phyloP scores from a whole-genome alignment of 2,888 invertebrate genomes.

The Heliconius sara region DNA sequence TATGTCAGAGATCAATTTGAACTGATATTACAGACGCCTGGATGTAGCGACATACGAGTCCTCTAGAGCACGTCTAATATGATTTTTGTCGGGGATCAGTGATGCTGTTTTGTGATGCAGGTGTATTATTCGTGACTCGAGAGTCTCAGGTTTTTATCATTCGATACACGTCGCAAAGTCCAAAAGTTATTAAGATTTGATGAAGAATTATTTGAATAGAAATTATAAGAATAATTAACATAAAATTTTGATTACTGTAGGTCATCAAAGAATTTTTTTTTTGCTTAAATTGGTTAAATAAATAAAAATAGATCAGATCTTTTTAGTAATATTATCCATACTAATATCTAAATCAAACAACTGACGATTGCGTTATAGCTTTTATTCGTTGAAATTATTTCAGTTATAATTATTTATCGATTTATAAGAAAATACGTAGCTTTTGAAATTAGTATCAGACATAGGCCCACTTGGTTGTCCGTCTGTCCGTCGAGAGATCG shows the following conservation, averaged over 20 bases:
- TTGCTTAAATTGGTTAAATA: no score
- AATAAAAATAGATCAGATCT: no score
- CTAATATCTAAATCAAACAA: neutral
- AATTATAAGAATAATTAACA: neutral
- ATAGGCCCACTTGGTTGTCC: no score
- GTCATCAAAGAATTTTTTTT: no score
- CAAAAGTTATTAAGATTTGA: no score
- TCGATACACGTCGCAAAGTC: neutral
- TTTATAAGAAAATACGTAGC: neutral
- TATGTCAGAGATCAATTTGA: slow-evolving; percentile 58
- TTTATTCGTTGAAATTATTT: slow-evolving; percentile 15
- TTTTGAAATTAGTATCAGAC: neutral
- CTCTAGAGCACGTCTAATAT: slow-evolving; percentile 59
- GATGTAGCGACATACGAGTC: slow-evolving; percentile 51
- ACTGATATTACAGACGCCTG: slow-evolving; percentile 61
- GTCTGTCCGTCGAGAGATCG: no score
- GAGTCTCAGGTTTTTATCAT: neutral
- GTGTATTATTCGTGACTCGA: neutral
- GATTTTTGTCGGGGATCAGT: slow-evolving; percentile 61
- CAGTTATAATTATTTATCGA: neutral
- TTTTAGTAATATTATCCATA: no score
- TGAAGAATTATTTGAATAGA: no score
- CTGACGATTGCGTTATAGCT: neutral
- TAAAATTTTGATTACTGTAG: no score
- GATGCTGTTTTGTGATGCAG: slow-evolving; percentile 27